These are phyloP conservation scores for Neomicropteryx cornuta DNA, from an alignment of 1,140 invertebrate species.

Conservation along the genomic window DNA sequence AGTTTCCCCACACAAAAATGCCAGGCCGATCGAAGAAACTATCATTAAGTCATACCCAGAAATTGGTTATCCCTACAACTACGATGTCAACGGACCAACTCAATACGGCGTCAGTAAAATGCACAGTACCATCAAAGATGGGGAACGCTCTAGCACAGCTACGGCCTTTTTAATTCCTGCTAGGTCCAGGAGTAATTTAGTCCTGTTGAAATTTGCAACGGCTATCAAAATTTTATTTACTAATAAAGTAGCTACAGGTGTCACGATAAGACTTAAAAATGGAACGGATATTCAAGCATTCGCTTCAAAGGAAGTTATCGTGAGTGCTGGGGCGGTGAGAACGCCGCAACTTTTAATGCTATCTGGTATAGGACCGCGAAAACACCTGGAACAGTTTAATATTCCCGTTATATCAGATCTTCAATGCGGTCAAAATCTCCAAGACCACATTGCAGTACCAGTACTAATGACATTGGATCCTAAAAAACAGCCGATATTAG, in stretches of 20 bases:
- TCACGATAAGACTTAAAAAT: slow-evolving; percentile 27
- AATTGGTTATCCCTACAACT: too few relatives aligned
- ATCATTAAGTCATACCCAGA: too few relatives aligned
- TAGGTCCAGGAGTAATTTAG: slow-evolving; percentile 54
- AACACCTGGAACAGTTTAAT: slow-evolving; percentile 37
- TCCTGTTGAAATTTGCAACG: slow-evolving; percentile 46
- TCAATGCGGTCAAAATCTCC: slow-evolving; percentile 57
- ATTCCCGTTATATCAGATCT: slow-evolving; percentile 44
- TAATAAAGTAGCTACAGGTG: slow-evolving; percentile 17
- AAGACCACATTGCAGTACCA: slow-evolving; percentile 59
- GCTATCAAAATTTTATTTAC: slow-evolving; percentile 37
- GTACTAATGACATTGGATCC: too few relatives aligned
- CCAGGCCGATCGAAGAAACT: too few relatives aligned
- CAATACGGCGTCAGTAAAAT: too few relatives aligned
- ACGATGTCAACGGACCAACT: too few relatives aligned
- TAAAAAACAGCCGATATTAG: too few relatives aligned
- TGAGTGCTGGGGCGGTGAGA: slow-evolving; percentile 52
- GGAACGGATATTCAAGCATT: too few relatives aligned
- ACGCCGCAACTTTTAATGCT: slow-evolving; percentile 56
- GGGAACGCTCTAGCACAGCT: too few relatives aligned
- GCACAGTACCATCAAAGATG: too few relatives aligned
- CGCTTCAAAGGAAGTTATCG: slow-evolving; percentile 50
- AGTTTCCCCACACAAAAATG: too few relatives aligned
- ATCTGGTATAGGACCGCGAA: slow-evolving; percentile 52
- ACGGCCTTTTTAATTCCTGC: too few relatives aligned